phyloP scores from a whole-genome alignment of 2,113 vertebrate genomes.

The Ahaetulla prasina region DNA sequence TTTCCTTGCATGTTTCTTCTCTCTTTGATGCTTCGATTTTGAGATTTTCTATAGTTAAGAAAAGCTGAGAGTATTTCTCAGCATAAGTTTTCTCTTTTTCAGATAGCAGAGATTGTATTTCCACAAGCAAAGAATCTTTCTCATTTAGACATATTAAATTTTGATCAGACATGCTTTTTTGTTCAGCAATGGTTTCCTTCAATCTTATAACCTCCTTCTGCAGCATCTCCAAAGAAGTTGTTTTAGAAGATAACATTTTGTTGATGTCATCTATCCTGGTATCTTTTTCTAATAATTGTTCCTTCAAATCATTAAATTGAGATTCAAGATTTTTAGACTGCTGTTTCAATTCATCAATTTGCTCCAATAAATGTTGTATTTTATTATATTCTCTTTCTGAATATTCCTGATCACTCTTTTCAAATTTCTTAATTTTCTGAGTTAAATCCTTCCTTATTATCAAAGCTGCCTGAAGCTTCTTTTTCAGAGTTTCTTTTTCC shows the following conservation, averaged over 20 bases:
- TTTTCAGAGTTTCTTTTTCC: constrained; percentile 79
- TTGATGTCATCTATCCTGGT: constrained; percentile 52
- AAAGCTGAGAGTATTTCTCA: constrained; percentile 58
- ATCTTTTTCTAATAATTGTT: constrained; percentile 68
- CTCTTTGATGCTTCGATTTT: constrained; percentile 56
- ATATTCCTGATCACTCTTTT: constrained; percentile 66
- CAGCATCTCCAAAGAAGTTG: constrained; percentile 47
- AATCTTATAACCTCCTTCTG: constrained; percentile 48
- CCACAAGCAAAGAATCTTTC: constrained; percentile 61
- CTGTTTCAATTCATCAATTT: constrained; percentile 57
- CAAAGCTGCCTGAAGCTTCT: constrained; percentile 82
- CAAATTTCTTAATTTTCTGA: constrained; percentile 74
- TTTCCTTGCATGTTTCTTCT: constrained; percentile 51
- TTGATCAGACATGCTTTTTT: constrained; percentile 60
- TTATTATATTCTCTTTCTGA: constrained; percentile 54
- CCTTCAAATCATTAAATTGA: constrained; percentile 57
- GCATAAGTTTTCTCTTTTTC: constrained; percentile 59
- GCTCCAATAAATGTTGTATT: constrained; percentile 44
- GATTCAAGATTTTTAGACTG: constrained; percentile 59
- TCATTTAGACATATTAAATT: constrained; percentile 61
- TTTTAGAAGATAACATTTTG: constrained; percentile 50
- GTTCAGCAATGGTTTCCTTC: constrained; percentile 59
- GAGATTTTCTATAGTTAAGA: constrained; percentile 61
- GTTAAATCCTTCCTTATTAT: constrained; percentile 78
- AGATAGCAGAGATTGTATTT: constrained; percentile 55